These are phyloP conservation scores for Denticeps clupeoides DNA, from an alignment of 2,797 vertebrate genomes.

Conservation along the genomic window DNA sequence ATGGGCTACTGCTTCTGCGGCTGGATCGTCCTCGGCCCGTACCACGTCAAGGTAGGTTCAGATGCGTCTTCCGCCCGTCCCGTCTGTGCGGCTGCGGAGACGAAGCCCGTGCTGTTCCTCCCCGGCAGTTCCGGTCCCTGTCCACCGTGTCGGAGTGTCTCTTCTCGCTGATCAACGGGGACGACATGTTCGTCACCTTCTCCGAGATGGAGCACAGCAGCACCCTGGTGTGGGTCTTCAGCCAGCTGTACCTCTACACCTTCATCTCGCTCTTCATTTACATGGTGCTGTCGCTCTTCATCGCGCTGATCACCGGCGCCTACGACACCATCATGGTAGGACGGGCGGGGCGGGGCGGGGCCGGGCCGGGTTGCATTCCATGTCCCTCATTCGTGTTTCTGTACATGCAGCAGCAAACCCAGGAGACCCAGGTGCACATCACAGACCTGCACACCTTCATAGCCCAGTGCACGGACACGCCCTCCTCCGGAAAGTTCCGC, in stretches of 20 bases:
- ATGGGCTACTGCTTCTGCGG: conserved; percentile 93
- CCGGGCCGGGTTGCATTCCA: too few relatives aligned
- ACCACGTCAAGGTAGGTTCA: conserved; percentile 85
- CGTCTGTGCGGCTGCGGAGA: background rate
- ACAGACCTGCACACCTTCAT: conserved; percentile 75
- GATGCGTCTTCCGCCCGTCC: too few relatives aligned
- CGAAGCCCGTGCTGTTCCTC: too few relatives aligned
- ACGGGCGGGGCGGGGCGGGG: too few relatives aligned
- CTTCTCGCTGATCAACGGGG: conserved; percentile 86
- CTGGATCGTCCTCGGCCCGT: conserved; percentile 87
- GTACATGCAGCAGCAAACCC: conserved; percentile 55
- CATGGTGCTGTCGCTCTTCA: conserved; percentile 94
- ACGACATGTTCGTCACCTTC: conserved; percentile 89
- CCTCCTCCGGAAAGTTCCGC: conserved; percentile 75
- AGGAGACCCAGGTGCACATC: conserved; percentile 43
- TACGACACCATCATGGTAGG: conserved; percentile 85
- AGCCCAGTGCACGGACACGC: conserved; percentile 73
- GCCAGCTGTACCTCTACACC: conserved; percentile 86
- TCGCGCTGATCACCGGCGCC: conserved; percentile 87
- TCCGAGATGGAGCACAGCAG: conserved; percentile 70
- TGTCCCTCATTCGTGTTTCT: too few relatives aligned
- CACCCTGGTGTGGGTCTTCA: conserved; percentile 82
- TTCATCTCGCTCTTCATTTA: conserved; percentile 96
- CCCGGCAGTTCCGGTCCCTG: conserved; percentile 74
- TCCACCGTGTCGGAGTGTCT: conserved; percentile 87